Base-by-base conservation (phyloP, 2,888 invertebrate genomes). In the Aphidius colemani region DNA sequence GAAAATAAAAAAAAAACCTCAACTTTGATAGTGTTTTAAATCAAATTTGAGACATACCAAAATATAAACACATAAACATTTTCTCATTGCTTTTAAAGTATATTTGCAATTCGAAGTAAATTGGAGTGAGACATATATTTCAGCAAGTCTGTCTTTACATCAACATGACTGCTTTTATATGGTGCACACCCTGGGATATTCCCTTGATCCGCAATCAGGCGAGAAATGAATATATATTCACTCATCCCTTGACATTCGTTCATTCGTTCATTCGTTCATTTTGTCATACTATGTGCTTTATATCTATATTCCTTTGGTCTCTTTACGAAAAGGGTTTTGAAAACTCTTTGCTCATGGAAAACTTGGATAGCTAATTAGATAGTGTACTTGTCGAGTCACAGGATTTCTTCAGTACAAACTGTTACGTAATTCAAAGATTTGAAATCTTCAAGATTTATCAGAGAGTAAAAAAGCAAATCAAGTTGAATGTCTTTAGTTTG, bases 141-240 rank as follows among this genome's bases (percentile, higher is more conserved):
- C 53, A 45, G n/a, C 44, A 56, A 59, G 53, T 61, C 61, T 60
- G 59, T 13, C 53, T 45, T 57, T 18, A 18, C 46, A 57, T 57
- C 57, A 46, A 10, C 46, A 45, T 30, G 10, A n/a, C 40, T 45
- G 30, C 46, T 57, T 18, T 44, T 13, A 44, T 44, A 56, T 18
- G 10, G 55, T 18, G 55, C 57, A 53, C 62, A 59, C 61, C 48
- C 59, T 56, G 63, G 58, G 56, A 50, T 63, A 44, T 62, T 57
- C 55, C 60, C 59, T 51, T 49, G 64, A 64, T 66, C 62, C 64
- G 66, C 59, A 66, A 69, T 69, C 66, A 69, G 67, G 64, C 56
- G 49, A 55, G 59, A 55, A 53, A 61, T 49, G 49, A 48, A 39
- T 60, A 64, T 66, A 65, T 65, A 45, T 60, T 53, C 49, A 39